Evolutionary conservation across 2,113 vertebrate species (phyloP), one percentile per base, ranked within the genome.

Genomic region (Bothrops jararaca): DNA sequence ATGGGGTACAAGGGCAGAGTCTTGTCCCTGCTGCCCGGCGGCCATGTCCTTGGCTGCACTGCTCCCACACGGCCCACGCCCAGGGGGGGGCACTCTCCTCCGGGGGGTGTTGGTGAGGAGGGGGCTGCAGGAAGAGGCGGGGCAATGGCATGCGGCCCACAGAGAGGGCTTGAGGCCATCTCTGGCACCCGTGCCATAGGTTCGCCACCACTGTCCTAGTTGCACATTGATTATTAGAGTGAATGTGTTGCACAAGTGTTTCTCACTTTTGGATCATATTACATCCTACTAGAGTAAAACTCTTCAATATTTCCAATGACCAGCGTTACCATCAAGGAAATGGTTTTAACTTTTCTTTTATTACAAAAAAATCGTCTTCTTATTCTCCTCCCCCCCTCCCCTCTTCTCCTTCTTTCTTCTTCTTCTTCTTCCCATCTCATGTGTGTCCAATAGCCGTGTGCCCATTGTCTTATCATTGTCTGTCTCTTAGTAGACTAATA

Each of bases 201-300:
- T 45, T 45, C 5, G 4, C 45, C 45, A 45, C 45, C 45, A 45
- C 45, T 45, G 45, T 24, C 42, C 29, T 10, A 15, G 42, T 23
- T 56, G 34, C 12, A 29, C 48, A 23, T 20, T 74, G 89, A 15
- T 0, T 3, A 5, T 34, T 89, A 42, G 42, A 52, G n/a, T 0
- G 2, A 26, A 34, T 93, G 89, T 48, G 5, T 18, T 91, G 0
- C 0, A 54, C 58, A 86, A 87, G 12, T 0, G 23, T 23, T 10
- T 15, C 10, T 2, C 0, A 0, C 20, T 42, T 12, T 56, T 45
- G 18, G 48, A 8, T 22, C 23, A 5, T 4, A 22, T 26, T 89
- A 18, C 42, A 56, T 54, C 29, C 3, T 23, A n/a, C 34, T 56
- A 52, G 34, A 15, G 2, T 88, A 42, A 88, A 53, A 8, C 9